These are phyloP conservation scores for Epistrophe eligans DNA, from an alignment of 2,888 invertebrate genomes.

Conservation along the genomic window DNA sequence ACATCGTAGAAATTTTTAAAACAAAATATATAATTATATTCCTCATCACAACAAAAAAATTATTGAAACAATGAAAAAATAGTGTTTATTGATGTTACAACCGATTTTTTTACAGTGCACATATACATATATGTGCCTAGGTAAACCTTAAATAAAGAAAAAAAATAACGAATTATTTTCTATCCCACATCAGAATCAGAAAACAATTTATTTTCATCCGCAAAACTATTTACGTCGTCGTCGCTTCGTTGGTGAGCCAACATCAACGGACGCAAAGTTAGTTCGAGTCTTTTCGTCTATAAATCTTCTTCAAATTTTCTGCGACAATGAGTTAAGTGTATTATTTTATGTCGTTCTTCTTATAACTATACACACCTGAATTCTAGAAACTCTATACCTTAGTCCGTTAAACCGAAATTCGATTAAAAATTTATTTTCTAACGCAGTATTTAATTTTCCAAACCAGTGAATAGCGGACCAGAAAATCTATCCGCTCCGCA, in stretches of 20 bases:
- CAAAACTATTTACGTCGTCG: conserved; percentile 43
- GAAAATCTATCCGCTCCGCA: conserved; percentile 46
- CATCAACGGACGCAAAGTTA: background rate
- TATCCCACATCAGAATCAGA: conserved; percentile 23
- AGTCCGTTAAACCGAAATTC: conserved; percentile 57
- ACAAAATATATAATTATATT: no score
- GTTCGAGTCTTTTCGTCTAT: conserved; percentile 43
- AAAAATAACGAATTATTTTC: background rate
- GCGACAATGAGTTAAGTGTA: conserved; percentile 9
- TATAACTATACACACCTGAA: no score
- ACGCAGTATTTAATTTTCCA: conserved; percentile 76
- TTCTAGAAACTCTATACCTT: no score
- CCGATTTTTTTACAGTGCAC: no score
- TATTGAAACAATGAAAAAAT: no score
- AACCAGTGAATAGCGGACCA: conserved; percentile 72
- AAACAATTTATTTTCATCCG: conserved; percentile 60
- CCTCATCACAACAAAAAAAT: no score
- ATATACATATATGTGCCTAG: no score
- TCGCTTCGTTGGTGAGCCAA: background rate
- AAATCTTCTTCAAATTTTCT: conserved; percentile 71
- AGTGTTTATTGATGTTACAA: no score
- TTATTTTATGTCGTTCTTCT: background rate
- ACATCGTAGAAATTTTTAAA: no score
- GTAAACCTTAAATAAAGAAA: no score
- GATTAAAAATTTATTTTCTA: conserved; percentile 75